Conservation (phyloP, 2,113 vertebrate species). For the Lycocorax pyrrhopterus region DNA sequence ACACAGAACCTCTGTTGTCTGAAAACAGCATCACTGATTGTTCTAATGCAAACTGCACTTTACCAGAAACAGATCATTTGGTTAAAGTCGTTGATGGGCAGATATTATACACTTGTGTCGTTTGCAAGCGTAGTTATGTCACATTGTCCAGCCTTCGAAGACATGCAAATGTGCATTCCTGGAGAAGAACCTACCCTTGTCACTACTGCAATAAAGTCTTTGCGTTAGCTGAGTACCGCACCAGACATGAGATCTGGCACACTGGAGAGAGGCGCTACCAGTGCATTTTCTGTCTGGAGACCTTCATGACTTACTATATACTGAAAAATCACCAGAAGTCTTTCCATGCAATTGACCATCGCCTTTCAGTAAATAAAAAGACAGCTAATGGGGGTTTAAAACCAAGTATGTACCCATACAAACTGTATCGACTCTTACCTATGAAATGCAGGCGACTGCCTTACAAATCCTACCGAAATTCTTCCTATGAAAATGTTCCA, state of each 20-base stretch:
- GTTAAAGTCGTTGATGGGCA: slow-evolving; percentile 81
- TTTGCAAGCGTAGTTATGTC: slow-evolving; percentile 94
- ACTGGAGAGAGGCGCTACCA: slow-evolving; percentile 96
- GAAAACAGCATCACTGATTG: slow-evolving; percentile 65
- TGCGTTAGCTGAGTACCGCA: slow-evolving; percentile 95
- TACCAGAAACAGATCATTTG: slow-evolving; percentile 76
- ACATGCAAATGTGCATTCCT: slow-evolving; percentile 96
- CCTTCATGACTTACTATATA: slow-evolving; percentile 98
- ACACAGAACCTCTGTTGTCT: slow-evolving; percentile 45
- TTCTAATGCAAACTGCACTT: slow-evolving; percentile 53
- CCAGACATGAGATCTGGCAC: slow-evolving; percentile 98
- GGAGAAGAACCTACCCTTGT: slow-evolving; percentile 95
- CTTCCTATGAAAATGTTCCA: slow-evolving; percentile 76
- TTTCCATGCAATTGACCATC: slow-evolving; percentile 96
- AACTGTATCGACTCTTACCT: slow-evolving; percentile 93
- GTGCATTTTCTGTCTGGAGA: slow-evolving; percentile 97
- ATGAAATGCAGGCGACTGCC: slow-evolving; percentile 91
- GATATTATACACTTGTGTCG: slow-evolving; percentile 86
- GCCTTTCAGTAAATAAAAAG: slow-evolving; percentile 87
- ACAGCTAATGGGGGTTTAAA: slow-evolving; percentile 88
- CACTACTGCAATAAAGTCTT: slow-evolving; percentile 99
- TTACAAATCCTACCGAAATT: slow-evolving; percentile 87
- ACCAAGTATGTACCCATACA: slow-evolving; percentile 91
- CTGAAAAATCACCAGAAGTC: slow-evolving; percentile 98
- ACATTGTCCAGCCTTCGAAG: slow-evolving; percentile 93